Conservation (phyloP, 1,140 invertebrate genomes). For the Piezodorus guildinii region DNA sequence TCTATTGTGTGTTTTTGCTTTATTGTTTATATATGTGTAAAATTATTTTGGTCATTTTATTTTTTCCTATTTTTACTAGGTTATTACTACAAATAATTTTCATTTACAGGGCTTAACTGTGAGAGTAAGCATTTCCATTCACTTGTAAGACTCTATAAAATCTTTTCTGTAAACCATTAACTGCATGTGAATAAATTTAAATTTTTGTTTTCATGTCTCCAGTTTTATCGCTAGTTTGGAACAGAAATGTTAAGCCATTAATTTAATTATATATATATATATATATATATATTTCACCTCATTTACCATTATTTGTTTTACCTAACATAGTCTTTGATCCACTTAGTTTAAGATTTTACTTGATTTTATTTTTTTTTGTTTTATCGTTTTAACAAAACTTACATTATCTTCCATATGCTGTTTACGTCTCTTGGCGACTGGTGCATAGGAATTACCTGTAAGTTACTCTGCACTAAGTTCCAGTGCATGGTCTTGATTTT, state of each 20-base stretch:
- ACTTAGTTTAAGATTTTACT: background rate
- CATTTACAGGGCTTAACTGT: slow-evolving; percentile 45
- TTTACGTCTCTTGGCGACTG: slow-evolving; percentile 9
- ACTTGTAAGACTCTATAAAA: slow-evolving; percentile 14
- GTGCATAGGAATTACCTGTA: slow-evolving; percentile 30
- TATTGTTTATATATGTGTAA: too few relatives aligned
- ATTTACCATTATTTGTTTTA: too few relatives aligned
- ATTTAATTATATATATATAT: too few relatives aligned
- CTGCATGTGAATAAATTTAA: background rate
- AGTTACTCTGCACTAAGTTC: slow-evolving; percentile 21
- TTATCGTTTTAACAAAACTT: slow-evolving; percentile 5
- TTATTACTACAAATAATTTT: slow-evolving; percentile 22
- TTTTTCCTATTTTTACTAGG: background rate
- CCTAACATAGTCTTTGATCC: too few relatives aligned
- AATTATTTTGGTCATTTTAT: too few relatives aligned
- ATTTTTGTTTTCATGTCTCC: background rate
- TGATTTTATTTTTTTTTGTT: background rate
- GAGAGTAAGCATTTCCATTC: slow-evolving; percentile 36
- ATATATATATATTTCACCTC: too few relatives aligned
- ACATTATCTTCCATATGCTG: slow-evolving; percentile 9
- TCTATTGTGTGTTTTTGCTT: too few relatives aligned
- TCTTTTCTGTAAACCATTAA: background rate
- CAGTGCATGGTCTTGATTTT: slow-evolving; percentile 2
- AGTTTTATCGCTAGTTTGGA: too few relatives aligned
- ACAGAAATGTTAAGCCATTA: too few relatives aligned